These are phyloP conservation scores for Brachyhypopomus occidentalis DNA, from an alignment of 2,113 vertebrate species.

Conservation along the genomic window DNA sequence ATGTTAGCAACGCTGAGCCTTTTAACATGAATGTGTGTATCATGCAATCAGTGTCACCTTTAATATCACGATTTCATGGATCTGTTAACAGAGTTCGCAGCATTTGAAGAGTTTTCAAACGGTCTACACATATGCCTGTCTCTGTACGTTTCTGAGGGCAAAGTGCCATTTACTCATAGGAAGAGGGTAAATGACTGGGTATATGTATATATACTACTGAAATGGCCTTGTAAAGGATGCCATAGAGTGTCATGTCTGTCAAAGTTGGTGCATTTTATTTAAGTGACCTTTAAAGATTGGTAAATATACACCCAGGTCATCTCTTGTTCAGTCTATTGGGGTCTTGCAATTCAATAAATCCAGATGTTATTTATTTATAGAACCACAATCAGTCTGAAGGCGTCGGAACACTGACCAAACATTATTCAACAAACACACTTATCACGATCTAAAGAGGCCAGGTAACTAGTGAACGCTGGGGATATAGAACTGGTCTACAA, in stretches of 20 bases:
- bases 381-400: background rate
- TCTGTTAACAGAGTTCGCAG: conserved; percentile 17
- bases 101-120: conserved; percentile 20
- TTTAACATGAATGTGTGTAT: conserved; percentile 6
- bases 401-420: conserved; percentile 5
- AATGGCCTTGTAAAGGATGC: conserved; percentile 2
- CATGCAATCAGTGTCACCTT: conserved; percentile 23
- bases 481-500: background rate
- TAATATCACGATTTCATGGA: conserved; percentile 17
- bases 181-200: background rate
- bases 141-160: background rate
- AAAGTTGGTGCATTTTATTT: conserved; percentile 10
- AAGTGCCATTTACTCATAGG: background rate
- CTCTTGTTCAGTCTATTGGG: background rate
- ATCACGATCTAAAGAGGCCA: background rate
- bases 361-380: background rate
- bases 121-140: background rate
- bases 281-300: conserved; percentile 23
- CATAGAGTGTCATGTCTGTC: conserved; percentile 9
- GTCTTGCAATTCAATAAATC: background rate
- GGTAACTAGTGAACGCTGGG: background rate
- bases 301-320: background rate
- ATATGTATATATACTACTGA: background rate
- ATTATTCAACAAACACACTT: background rate
- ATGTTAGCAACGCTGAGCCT: conserved; percentile 28